Base-by-base conservation (phyloP, 2,113 vertebrate genomes). In the Dendropsophus ebraccatus region DNA sequence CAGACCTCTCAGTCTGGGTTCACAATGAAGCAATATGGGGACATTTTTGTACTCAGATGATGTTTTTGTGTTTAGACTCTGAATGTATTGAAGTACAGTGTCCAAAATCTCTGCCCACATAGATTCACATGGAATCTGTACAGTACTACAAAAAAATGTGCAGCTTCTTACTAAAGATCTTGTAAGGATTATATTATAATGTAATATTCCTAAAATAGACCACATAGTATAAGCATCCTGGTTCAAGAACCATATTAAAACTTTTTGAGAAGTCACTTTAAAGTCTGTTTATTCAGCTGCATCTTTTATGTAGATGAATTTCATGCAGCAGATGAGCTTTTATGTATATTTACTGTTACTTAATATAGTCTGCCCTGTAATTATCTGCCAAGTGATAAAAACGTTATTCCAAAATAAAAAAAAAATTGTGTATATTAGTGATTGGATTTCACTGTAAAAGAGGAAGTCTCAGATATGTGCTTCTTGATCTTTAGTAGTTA, bases 271-370 rank as follows among this genome's bases (percentile, higher is more conserved):
- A 50, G 37, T 56, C 72, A 45, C 69, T 62, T 82, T 49, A 77
- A 87, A 82, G 86, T 54, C 25, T 82, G 49, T 77, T 82, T 86
- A 37, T 80, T 17, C 84, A 86, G 84, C 60, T 86, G 84, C 28
- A 28, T 35, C 32, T 25, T 84, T 60, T 25, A 75, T 62, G 32
- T 76, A 75, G 25, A 54, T 19, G 11, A 19, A 4, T 14, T 32
- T 69, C 12, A 32, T 65, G 19, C 72, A n/a, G 49, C 84, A 86
- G 49, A 86, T 80, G 84, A 67, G 32, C 69, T 52, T 41, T 41
- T 80, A 7, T 80, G 10, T 60, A 80, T 80, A 12, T n/a, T n/a
- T 17, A 25, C 28, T 11, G 19, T 56, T 78, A 58, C 52, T 58
- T 80, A 45, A 56, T 30, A 58, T 79, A 75, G 41, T 28, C n/a